phyloP scores from a whole-genome alignment of 37 sponge, comb jelly and placozoan genomes.

The Ianthella basta region DNA sequence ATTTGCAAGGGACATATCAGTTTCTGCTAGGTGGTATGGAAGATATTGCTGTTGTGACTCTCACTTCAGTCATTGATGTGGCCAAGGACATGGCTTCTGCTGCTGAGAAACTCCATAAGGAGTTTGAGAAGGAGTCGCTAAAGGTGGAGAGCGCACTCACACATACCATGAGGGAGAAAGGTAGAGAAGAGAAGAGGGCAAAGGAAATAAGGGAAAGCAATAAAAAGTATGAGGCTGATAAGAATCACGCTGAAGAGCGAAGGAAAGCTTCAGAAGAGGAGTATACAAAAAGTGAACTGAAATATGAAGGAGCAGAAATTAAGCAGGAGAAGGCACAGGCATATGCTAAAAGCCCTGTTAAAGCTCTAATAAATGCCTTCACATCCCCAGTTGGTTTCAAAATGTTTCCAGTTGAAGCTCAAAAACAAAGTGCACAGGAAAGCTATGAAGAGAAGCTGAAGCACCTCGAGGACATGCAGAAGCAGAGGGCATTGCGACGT shows the following conservation, averaged over 20 bases:
- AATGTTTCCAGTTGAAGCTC: background rate
- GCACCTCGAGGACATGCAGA: slow-evolving; percentile 17
- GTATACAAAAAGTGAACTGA: background rate
- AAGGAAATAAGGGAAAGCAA: background rate
- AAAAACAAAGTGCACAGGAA: background rate
- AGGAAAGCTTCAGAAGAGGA: background rate
- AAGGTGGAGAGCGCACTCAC: slow-evolving; percentile 20
- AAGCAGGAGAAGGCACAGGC: background rate
- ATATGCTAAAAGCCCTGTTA: background rate
- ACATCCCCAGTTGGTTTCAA: background rate
- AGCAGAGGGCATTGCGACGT: slow-evolving; percentile 22
- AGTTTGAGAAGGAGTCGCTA: slow-evolving; percentile 43
- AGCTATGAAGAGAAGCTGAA: slow-evolving; percentile 13
- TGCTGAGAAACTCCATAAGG: slow-evolving; percentile 35
- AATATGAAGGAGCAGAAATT: background rate
- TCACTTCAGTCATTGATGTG: background rate
- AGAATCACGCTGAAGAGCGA: background rate
- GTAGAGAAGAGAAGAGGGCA: background rate
- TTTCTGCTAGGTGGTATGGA: slow-evolving; percentile 40
- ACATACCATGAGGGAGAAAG: background rate
- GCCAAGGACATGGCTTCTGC: slow-evolving; percentile 52
- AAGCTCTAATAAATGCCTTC: background rate
- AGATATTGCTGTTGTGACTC: slow-evolving; percentile 40
- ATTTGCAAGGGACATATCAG: slow-evolving; percentile 37
- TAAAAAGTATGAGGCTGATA: background rate